A percentile compares a stretch with the other conserved stretches of the same genome.
Conservation (phyloP, 2,113 vertebrate species). For the Marcusenius ussheri region DNA sequence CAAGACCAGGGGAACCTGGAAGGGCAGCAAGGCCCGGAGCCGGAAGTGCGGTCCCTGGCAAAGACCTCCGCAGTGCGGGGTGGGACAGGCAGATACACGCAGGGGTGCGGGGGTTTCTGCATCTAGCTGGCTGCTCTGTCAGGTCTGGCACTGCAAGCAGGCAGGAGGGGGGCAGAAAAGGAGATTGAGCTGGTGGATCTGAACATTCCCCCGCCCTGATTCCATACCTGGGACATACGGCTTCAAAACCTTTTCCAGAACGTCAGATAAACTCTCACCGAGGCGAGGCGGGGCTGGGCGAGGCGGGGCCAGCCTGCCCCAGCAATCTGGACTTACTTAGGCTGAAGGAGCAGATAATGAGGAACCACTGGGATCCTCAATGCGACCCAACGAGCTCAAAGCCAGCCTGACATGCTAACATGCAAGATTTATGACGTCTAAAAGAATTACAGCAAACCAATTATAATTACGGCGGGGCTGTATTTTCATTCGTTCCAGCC, state of each 20-base stretch:
- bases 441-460: neutral
- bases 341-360: neutral
- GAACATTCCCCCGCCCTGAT: neutral
- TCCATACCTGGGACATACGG: neutral
- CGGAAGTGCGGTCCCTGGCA: neutral
- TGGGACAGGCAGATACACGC: neutral
- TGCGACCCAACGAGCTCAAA: neutral
- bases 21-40: neutral
- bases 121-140: neutral
- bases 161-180: too few relatives aligned
- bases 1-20: neutral
- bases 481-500: neutral
- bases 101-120: neutral
- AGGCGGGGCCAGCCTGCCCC: neutral
- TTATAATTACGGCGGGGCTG: neutral
- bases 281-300: too few relatives aligned
- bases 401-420: neutral
- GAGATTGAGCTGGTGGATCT: neutral
- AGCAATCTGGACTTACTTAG: neutral
- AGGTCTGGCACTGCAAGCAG: neutral
- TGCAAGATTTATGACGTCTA: neutral
- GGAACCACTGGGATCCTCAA: neutral
- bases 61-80: neutral
- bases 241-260: neutral
- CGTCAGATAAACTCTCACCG: neutral